Base-by-base conservation (phyloP, 1,140 invertebrate species). In the Euwallacea similis region DNA sequence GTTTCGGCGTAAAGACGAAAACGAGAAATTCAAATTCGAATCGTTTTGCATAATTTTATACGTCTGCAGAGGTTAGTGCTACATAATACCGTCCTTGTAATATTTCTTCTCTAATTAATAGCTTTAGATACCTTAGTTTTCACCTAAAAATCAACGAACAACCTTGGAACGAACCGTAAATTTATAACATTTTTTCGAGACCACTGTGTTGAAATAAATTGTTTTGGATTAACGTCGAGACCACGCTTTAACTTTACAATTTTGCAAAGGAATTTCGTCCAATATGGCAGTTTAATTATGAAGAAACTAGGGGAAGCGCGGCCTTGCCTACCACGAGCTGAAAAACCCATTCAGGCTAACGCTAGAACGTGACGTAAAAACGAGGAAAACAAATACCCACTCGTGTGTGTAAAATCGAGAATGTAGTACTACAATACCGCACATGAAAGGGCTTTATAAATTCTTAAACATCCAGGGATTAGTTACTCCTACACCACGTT, bases 101-200 rank as follows among this genome's bases (percentile, higher is more conserved):
- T 61, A 61, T 41, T 61, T 61, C 8, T 61, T 33, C 21, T 61
- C 21, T 61, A 61, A 61, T 61, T 61, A 61, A 61, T 43, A 15
- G 15, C 42, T 43, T 42, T 8, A 13, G 21, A 42, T 61, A 61
- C 9, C 42, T 41, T n/a, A 41, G 59, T 61, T 61, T 61, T 61
- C 59, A 41, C 59, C 21, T 41, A 61, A 61, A 41, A 41, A 10
- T 61, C 8, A 43, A 43, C 41, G 7, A 10, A 10, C 21, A 61
- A 61, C 59, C 59, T 61, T 61, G 59, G 21, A 8, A 61, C 42
- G 41, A 8, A 41, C 41, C 11, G 11, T 61, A 47, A 63, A 63
- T 63, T 63, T 63, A 15, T 44, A 46, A 44, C 61, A 11, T 47
- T 63, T 63, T 50, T 50, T 61, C 21, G 54, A 15, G 54, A 56